phyloP scores from a whole-genome alignment of 2,888 invertebrate genomes.

The Imbricaverruca yamaguchii region DNA sequence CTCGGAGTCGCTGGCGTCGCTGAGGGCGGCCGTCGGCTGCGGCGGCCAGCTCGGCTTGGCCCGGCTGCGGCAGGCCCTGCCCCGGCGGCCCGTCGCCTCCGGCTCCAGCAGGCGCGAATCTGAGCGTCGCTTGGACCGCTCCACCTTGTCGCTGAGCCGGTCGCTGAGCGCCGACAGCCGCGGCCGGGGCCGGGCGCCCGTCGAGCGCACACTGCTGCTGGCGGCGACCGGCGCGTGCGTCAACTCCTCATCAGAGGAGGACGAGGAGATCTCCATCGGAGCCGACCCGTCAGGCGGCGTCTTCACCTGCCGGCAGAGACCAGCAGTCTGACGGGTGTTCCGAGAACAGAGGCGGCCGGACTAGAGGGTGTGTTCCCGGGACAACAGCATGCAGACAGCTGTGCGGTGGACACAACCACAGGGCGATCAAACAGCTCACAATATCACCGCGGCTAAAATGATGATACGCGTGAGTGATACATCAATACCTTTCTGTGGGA shows the following conservation, averaged over 20 bases:
- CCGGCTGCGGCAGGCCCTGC: no score
- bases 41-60: no score
- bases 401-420: no score
- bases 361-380: no score
- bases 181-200: background rate
- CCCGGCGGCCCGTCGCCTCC: background rate
- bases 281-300: background rate
- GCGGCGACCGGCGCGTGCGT: background rate
- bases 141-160: background rate
- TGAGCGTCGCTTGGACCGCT: background rate
- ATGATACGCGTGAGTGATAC: no score
- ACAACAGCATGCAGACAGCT: no score
- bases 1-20: background rate
- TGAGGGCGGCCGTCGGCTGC: background rate
- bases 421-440: no score
- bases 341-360: no score
- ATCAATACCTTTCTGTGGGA: no score
- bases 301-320: background rate
- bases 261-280: background rate
- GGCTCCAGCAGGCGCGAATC: background rate
- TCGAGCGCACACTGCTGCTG: background rate
- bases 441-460: no score
- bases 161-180: background rate
- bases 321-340: no score
- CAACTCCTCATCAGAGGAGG: background rate